Evolutionary conservation across 1,140 invertebrate species (phyloP), one percentile per base, ranked within the genome.

Genomic region (Pentalonia nigronervosa): DNA sequence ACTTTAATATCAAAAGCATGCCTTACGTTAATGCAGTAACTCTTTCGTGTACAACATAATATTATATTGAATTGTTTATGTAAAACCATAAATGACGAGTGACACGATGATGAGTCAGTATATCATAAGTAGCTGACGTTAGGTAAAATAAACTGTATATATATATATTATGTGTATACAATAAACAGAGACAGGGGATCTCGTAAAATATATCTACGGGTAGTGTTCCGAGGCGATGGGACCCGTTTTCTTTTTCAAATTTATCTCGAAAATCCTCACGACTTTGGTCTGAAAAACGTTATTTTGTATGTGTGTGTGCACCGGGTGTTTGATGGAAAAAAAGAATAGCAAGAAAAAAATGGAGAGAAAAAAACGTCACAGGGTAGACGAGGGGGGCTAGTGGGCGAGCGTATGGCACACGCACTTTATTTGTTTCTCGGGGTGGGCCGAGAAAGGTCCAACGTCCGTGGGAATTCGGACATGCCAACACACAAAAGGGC

Each of bases 391-490:
- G 21, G 23, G 9, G 8, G 83, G 41, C 3, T 23, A 83, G 36
- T 83, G 81, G 36, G 36, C 81, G 34, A 86, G 83, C 7, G 36
- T 67, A 56, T 67, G 56, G 56, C 36, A 67, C 56, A 67, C 56
- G 90, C 53, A 91, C 60, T 91, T 91, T 91, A 48, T 91, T 91
- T 91, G 45, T 91, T 91, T 81, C 45, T 48, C 14, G 30, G 47
- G 20, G 87, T 21, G 47, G 23, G 30, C 30, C 23, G 67, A 48
- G 20, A 81, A 91, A 81, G 90, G 56, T 83, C 90, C 90, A 81
- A 34, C 47, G 67, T 91, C n/a, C 60, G 90, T 91, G 90, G 90
- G 90, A 91, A 91, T 91, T 91, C 45, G 90, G 90, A 91, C 90
- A 91, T 21, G 60, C 90, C 90, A 81, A 50, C 56, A 20, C 89